These are phyloP conservation scores for Hypolimnas misippus DNA, from an alignment of 2,888 invertebrate genomes.

Conservation along the genomic window DNA sequence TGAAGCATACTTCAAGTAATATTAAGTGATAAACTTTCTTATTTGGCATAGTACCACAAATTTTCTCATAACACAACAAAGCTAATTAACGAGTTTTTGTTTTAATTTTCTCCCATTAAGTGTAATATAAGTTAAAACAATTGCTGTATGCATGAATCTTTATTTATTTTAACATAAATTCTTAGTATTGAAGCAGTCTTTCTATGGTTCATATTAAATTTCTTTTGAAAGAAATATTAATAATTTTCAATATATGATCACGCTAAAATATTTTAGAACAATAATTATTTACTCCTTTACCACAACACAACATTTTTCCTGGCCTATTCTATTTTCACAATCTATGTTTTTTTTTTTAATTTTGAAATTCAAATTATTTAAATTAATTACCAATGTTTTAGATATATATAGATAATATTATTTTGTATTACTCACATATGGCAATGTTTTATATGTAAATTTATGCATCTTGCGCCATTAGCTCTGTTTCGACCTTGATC, in stretches of 20 bases:
- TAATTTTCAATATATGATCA: too few relatives aligned
- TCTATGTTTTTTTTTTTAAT: neutral
- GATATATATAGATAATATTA: neutral
- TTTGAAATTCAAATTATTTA: neutral
- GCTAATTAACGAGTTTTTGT: constrained; percentile 1
- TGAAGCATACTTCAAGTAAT: neutral
- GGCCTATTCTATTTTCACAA: too few relatives aligned
- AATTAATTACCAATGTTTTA: neutral
- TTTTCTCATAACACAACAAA: neutral
- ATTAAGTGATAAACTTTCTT: neutral
- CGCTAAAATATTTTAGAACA: too few relatives aligned
- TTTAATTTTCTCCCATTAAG: neutral
- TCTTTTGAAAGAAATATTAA: too few relatives aligned
- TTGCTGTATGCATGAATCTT: neutral
- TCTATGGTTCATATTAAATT: too few relatives aligned
- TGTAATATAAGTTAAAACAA: neutral
- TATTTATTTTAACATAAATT: constrained; percentile 7
- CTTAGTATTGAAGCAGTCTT: too few relatives aligned
- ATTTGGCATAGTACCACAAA: neutral
- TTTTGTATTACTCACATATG: neutral
- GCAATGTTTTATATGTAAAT: constrained; percentile 14
- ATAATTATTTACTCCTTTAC: too few relatives aligned
- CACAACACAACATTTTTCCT: too few relatives aligned
- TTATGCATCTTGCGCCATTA: neutral
- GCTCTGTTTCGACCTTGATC: constrained; percentile 17